These are phyloP conservation scores for Triplophysa siluroides DNA, from an alignment of 2,113 vertebrate species.

Conservation along the genomic window DNA sequence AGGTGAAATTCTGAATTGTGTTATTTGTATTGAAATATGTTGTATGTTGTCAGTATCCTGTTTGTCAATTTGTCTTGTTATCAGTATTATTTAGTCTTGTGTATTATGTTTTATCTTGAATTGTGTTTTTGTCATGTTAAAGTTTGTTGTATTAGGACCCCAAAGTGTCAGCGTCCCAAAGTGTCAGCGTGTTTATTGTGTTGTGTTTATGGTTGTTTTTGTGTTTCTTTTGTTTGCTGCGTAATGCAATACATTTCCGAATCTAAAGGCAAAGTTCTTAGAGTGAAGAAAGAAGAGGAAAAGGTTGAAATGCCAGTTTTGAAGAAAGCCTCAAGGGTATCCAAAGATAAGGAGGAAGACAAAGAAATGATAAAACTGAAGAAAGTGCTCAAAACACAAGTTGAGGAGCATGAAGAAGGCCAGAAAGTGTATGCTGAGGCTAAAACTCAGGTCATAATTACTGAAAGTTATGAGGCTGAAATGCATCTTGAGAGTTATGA, in stretches of 20 bases:
- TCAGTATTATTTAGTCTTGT: background rate
- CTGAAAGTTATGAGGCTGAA: slow-evolving; percentile 55
- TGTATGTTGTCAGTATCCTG: slow-evolving; percentile 1
- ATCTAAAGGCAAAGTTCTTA: slow-evolving; percentile 72
- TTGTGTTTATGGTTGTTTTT: slow-evolving; percentile 34
- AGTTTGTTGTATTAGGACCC: slow-evolving; percentile 6
- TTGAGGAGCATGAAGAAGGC: slow-evolving; percentile 63
- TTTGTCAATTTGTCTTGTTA: slow-evolving; percentile 9
- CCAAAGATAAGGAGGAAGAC: slow-evolving; percentile 65
- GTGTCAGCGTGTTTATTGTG: slow-evolving; percentile 19
- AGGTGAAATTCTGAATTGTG: slow-evolving; percentile 30
- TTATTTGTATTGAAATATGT: slow-evolving; percentile 22
- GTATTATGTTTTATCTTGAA: slow-evolving; percentile 15
- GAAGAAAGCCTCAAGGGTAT: slow-evolving; percentile 68
- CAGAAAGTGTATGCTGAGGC: slow-evolving; percentile 70
- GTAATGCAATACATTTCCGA: slow-evolving; percentile 56
- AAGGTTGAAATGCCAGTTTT: slow-evolving; percentile 71
- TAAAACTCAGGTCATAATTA: slow-evolving; percentile 55
- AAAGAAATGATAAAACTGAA: slow-evolving; percentile 71
- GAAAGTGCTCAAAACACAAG: slow-evolving; percentile 66
- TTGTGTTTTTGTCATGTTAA: slow-evolving; percentile 37
- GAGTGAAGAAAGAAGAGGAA: slow-evolving; percentile 73
- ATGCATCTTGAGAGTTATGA: slow-evolving; percentile 51
- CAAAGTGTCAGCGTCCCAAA: background rate
- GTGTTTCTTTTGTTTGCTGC: slow-evolving; percentile 41